Percentiles rank a stretch among this genome's conserved stretches.
Evolutionary conservation across 2,888 invertebrate species (phyloP).

Genomic region (Phragmatobia fuliginosa): DNA sequence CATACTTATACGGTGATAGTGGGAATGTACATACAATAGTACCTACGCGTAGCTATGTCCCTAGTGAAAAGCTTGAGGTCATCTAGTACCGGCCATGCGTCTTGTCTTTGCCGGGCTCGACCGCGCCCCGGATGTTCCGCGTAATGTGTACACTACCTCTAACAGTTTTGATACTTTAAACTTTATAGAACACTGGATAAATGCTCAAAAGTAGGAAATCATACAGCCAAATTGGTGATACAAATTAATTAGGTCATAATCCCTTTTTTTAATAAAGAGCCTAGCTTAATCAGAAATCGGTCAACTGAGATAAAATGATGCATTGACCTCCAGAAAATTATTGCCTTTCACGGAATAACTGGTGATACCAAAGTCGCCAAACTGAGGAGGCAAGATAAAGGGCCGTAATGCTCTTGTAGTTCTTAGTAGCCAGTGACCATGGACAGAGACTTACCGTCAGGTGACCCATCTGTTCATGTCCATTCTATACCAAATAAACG

Average conservation of each 20-base stretch:
- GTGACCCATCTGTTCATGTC: too few species aligned
- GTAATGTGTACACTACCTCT: slow-evolving; percentile 46
- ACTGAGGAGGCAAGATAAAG: too few species aligned
- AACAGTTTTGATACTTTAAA: slow-evolving; percentile 61
- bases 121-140: slow-evolving; percentile 70
- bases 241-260: not conserved
- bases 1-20: not conserved
- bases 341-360: too few species aligned
- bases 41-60: slow-evolving; percentile 43
- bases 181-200: not conserved
- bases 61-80: slow-evolving; percentile 51
- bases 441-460: too few species aligned
- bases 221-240: not conserved
- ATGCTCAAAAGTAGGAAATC: not conserved
- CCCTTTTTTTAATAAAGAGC: not conserved
- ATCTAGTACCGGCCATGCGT: slow-evolving; percentile 73
- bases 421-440: too few species aligned
- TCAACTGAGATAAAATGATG: not conserved
- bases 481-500: too few species aligned
- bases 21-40: slow-evolving; percentile 12
- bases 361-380: too few species aligned
- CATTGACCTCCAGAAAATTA: too few species aligned
- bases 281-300: not conserved
- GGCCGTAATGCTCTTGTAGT: too few species aligned
- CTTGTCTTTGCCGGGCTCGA: slow-evolving; percentile 72